Percentiles rank a stretch among this genome's conserved stretches.
Conservation (phyloP, 2,797 vertebrate species). For the Oreochromis mossambicus region DNA sequence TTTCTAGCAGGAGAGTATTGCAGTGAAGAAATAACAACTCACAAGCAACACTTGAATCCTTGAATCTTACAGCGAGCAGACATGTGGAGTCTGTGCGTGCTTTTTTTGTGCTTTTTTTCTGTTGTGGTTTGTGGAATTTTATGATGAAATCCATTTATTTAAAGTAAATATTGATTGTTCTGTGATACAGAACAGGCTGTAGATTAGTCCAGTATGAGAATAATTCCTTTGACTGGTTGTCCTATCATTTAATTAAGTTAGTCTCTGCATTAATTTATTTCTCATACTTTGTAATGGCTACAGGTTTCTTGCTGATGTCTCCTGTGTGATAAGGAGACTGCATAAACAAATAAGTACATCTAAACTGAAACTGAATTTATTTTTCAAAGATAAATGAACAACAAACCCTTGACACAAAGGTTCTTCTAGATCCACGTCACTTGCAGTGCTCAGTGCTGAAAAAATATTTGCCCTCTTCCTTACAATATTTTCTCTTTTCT, state of each 20-base stretch:
- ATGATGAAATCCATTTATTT: neutral
- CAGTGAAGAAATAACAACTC: neutral
- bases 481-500: neutral
- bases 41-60: neutral
- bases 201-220: neutral
- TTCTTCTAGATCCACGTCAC: neutral
- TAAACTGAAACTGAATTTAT: neutral
- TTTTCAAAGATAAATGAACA: neutral
- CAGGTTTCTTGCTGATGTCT: neutral
- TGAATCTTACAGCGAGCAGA: neutral
- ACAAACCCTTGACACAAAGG: neutral
- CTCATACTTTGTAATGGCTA: neutral
- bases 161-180: neutral
- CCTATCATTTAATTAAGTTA: neutral
- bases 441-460: neutral
- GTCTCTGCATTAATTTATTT: rapidly evolving
- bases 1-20: neutral
- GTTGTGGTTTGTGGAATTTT: neutral
- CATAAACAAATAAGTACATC: neutral
- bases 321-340: neutral
- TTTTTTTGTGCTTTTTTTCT: neutral
- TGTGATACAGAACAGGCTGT: neutral
- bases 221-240: neutral
- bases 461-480: neutral
- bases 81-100: neutral